Base-by-base conservation (phyloP, 2,888 invertebrate species). In the Philaethria dido region DNA sequence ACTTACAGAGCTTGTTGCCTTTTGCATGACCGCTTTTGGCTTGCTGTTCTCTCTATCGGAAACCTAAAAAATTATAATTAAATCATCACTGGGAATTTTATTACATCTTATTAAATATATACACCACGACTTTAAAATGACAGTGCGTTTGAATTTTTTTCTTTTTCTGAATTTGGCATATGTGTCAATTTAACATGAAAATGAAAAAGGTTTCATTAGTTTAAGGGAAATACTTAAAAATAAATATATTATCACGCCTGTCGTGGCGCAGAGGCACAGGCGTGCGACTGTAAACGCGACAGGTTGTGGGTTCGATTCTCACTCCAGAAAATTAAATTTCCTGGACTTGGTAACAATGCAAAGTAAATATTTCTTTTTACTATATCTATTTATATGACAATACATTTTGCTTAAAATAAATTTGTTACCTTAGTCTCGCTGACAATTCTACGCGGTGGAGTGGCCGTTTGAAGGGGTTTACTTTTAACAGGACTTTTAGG, bases 351-450 rank as follows among this genome's bases (percentile, higher is more conserved):
- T n/a, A n/a, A n/a, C n/a, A n/a, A n/a, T n/a, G n/a, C n/a, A n/a
- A n/a, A n/a, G n/a, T n/a, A n/a, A n/a, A n/a, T n/a, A n/a, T n/a
- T n/a, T n/a, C n/a, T n/a, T n/a, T n/a, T n/a, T n/a, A n/a, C n/a
- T n/a, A n/a, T n/a, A n/a, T n/a, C n/a, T n/a, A n/a, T n/a, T n/a
- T n/a, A n/a, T n/a, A n/a, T n/a, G n/a, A n/a, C n/a, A n/a, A n/a
- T n/a, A n/a, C n/a, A n/a, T n/a, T n/a, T n/a, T n/a, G n/a, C n/a
- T n/a, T n/a, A n/a, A n/a, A n/a, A n/a, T n/a, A n/a, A n/a, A n/a
- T n/a, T n/a, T n/a, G 13, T 29, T 79, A 88, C 90, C 78, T 75
- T 78, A 76, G 83, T 91, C 75, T 87, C 87, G 73, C 80, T 86
- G 74, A 75, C 75, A 36, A 73, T 78, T 72, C 80, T 82, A 68